phyloP scores from a whole-genome alignment of 1,140 invertebrate genomes.

The Lordiphosa stackelbergi region DNA sequence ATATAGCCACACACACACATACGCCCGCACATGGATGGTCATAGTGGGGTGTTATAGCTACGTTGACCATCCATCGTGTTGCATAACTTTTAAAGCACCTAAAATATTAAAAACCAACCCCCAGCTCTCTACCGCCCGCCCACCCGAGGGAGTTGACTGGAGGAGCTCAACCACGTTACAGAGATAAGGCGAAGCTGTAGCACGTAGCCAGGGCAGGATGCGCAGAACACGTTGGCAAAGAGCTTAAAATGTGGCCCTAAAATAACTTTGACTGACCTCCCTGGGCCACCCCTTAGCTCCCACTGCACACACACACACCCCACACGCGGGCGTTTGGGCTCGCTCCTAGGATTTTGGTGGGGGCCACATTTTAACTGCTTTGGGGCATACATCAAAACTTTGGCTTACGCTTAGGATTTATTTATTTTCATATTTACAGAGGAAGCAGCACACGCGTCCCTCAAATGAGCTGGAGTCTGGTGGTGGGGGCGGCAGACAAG shows the following conservation, averaged over 20 bases:
- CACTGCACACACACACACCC: slow-evolving; percentile 13
- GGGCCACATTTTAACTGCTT: slow-evolving; percentile 65
- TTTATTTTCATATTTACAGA: slow-evolving; percentile 74
- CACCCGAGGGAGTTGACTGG: slow-evolving; percentile 16
- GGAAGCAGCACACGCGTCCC: slow-evolving; percentile 43
- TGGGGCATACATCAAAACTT: slow-evolving; percentile 75
- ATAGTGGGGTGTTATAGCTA: slow-evolving; percentile 19
- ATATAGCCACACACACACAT: slow-evolving; percentile 6
- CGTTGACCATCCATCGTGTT: slow-evolving; percentile 39
- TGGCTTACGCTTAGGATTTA: slow-evolving; percentile 75
- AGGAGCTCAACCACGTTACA: slow-evolving; percentile 36
- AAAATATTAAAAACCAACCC: slow-evolving; percentile 71
- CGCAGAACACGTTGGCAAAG: slow-evolving; percentile 69
- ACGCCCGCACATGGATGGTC: slow-evolving; percentile 8
- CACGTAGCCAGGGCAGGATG: slow-evolving; percentile 44
- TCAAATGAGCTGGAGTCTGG: slow-evolving; percentile 39
- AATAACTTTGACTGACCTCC: slow-evolving; percentile 71
- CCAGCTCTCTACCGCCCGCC: slow-evolving; percentile 9
- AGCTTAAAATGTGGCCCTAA: slow-evolving; percentile 75
- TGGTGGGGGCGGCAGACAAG: slow-evolving; percentile 43
- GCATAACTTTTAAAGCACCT: slow-evolving; percentile 69
- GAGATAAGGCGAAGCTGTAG: slow-evolving; percentile 59
- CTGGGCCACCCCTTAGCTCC: slow-evolving; percentile 7
- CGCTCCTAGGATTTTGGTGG: slow-evolving; percentile 64
- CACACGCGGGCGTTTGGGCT: slow-evolving; percentile 26